These are phyloP conservation scores for Temnothorax curvispinosus DNA, from an alignment of 1,140 invertebrate genomes.

Conservation along the genomic window DNA sequence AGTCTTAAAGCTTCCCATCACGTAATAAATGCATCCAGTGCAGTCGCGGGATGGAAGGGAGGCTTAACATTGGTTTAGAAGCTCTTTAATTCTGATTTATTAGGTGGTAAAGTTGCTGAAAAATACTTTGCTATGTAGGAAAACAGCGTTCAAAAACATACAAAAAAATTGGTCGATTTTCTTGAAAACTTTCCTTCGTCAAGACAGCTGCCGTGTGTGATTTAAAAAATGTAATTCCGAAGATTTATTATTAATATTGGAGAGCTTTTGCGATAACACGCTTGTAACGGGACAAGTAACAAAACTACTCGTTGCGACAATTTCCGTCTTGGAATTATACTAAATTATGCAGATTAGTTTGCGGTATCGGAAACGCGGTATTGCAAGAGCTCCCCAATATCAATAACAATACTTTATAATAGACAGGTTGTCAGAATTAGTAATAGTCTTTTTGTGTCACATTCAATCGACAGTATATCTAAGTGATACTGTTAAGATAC, in stretches of 20 bases:
- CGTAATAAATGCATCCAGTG: neutral
- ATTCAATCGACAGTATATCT: slow-evolving; percentile 23
- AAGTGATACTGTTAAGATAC: slow-evolving; percentile 35
- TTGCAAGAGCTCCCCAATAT: neutral
- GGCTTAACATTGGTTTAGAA: slow-evolving; percentile 10
- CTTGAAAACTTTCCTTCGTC: neutral
- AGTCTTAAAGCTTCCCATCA: slow-evolving; percentile 1
- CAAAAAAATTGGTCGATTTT: slow-evolving; percentile 33
- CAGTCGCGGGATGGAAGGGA: neutral
- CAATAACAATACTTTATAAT: slow-evolving; percentile 16
- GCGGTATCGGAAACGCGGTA: neutral
- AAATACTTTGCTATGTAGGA: slow-evolving; percentile 36
- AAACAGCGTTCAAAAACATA: slow-evolving; percentile 24
- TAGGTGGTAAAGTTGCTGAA: slow-evolving; percentile 21
- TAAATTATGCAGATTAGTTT: neutral
- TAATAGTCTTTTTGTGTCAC: slow-evolving; percentile 17
- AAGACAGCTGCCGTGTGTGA: slow-evolving; percentile 7
- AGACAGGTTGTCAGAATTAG: slow-evolving; percentile 15
- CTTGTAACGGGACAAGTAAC: neutral
- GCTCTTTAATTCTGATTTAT: slow-evolving; percentile 25
- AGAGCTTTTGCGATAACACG: neutral
- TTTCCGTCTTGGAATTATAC: neutral
- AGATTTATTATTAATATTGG: slow-evolving; percentile 15
- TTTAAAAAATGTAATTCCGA: neutral
- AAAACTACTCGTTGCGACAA: neutral